These are phyloP conservation scores for Epinotia ramella DNA, from an alignment of 2,888 invertebrate species.

Conservation along the genomic window DNA sequence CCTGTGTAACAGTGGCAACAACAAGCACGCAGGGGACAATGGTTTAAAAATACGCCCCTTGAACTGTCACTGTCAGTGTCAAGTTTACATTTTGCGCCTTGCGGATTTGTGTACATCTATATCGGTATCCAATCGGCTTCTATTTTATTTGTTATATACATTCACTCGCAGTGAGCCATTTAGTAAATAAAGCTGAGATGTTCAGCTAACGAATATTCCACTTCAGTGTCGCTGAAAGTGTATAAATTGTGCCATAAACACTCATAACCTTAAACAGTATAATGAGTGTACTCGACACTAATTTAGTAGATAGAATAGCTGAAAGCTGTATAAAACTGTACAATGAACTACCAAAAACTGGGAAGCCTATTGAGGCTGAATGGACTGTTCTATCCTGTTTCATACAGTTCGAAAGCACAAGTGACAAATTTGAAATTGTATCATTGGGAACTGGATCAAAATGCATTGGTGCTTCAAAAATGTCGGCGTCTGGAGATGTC, in stretches of 20 bases:
- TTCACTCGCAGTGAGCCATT: not conserved
- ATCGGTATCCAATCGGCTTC: not conserved
- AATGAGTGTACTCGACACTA: slow-evolving; percentile 57
- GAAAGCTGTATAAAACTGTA: slow-evolving; percentile 86
- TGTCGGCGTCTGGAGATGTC: slow-evolving; percentile 88
- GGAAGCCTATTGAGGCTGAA: slow-evolving; percentile 90
- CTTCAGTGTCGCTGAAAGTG: not conserved
- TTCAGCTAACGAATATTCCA: not conserved
- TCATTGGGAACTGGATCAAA: slow-evolving; percentile 97
- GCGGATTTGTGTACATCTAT: not conserved
- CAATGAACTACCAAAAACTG: slow-evolving; percentile 88
- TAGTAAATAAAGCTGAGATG: not conserved
- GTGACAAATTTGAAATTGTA: slow-evolving; percentile 84
- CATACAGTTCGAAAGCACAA: slow-evolving; percentile 79
- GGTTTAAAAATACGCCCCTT: slow-evolving; percentile 16
- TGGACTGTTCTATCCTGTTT: slow-evolving; percentile 95
- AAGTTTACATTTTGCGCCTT: not conserved
- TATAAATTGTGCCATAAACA: not conserved
- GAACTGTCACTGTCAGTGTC: slow-evolving; percentile 33
- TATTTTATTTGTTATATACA: not conserved
- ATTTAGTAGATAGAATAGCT: slow-evolving; percentile 81
- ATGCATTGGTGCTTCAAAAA: slow-evolving; percentile 91
- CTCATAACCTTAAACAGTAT: slow-evolving; percentile 27
- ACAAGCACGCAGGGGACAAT: not conserved
- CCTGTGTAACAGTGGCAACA: not conserved